Conservation (phyloP, 2,888 invertebrate species). For the Branchipolynoe longqiensis region DNA sequence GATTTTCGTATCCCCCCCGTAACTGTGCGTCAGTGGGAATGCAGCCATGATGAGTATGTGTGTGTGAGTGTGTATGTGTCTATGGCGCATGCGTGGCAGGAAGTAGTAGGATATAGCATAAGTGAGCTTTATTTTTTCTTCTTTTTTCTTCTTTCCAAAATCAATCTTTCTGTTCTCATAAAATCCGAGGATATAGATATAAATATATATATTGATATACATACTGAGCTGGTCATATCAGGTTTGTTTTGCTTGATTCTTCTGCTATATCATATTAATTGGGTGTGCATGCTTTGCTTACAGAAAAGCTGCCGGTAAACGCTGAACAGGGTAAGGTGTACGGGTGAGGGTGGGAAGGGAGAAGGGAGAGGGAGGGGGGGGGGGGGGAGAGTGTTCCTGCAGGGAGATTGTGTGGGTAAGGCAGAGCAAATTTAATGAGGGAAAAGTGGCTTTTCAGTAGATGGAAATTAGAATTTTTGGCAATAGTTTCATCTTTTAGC, state of each 20-base stretch:
- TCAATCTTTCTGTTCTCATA: too few species aligned
- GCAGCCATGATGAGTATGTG: conserved; percentile 41
- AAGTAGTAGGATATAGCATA: conserved; percentile 22
- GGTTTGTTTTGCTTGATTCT: not conserved
- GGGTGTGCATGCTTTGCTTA: not conserved
- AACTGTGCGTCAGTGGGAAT: conserved; percentile 22
- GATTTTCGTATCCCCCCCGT: conserved; percentile 37
- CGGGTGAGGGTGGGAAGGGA: too few species aligned
- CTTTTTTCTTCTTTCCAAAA: too few species aligned
- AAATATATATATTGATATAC: conserved; percentile 3
- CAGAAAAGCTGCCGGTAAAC: not conserved
- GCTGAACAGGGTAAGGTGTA: too few species aligned
- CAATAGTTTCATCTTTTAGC: not conserved
- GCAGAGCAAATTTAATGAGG: conserved; percentile 2
- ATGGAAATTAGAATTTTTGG: not conserved
- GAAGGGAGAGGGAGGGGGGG: too few species aligned
- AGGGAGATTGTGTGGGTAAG: not conserved
- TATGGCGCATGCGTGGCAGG: conserved; percentile 42
- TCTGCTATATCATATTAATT: not conserved
- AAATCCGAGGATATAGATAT: not conserved
- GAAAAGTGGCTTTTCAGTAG: not conserved
- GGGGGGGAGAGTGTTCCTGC: not conserved
- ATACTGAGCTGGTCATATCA: not conserved
- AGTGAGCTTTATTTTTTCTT: conserved; percentile 9
- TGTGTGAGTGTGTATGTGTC: too few species aligned